Evolutionary conservation across 2,113 vertebrate species (phyloP).

Genomic region (Dasyurus viverrinus): DNA sequence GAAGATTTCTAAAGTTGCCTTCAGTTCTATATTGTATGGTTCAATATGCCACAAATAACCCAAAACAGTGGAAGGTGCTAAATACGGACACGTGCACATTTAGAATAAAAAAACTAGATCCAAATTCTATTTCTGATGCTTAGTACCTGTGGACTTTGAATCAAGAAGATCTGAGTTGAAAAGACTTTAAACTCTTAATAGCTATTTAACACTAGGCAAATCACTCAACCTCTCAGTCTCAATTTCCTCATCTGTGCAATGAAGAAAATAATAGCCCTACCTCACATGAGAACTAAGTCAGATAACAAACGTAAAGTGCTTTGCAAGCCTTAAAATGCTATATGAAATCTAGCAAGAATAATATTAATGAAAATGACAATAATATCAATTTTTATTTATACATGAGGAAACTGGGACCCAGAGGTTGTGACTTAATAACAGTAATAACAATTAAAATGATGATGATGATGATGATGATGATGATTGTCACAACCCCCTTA

Average conservation of each 20-base stretch:
- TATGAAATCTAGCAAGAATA: not conserved
- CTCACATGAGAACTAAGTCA: not conserved
- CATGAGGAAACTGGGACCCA: not conserved
- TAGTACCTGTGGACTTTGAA: not conserved
- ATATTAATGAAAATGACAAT: not conserved
- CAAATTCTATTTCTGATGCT: not conserved
- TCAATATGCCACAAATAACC: not conserved
- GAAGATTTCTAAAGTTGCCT: not conserved
- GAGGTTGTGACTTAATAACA: not conserved
- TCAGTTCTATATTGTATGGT: not conserved
- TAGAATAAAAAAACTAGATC: not conserved
- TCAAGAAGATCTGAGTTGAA: not conserved
- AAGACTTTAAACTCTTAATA: not conserved
- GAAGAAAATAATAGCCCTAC: not conserved
- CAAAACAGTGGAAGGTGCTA: not conserved
- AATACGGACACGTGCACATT: not conserved
- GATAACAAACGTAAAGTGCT: not conserved
- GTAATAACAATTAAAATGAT: not conserved
- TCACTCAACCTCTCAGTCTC: not conserved
- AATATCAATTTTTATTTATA: not conserved
- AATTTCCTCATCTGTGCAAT: not conserved
- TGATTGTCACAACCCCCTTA: not conserved
- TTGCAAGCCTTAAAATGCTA: not conserved
- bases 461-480: not conserved
- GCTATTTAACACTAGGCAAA: not conserved